Conservation (phyloP, 2,888 invertebrate species). For the Idaea straminata region DNA sequence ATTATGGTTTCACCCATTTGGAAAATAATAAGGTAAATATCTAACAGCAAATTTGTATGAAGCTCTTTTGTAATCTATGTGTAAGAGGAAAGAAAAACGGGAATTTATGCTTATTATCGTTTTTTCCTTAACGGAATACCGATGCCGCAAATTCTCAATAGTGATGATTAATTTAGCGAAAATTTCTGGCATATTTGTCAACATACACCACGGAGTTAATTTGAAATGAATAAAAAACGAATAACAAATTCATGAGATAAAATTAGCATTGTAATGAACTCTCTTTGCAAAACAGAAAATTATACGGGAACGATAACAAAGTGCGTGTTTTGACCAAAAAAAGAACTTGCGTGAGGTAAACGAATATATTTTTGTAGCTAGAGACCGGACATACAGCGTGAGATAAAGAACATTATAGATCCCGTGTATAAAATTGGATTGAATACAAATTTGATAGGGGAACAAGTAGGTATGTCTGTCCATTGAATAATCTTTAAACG, state of each 20-base stretch:
- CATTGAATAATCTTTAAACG: conserved; percentile 25
- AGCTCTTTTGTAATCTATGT: not conserved
- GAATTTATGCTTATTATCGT: not conserved
- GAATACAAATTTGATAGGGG: conserved; percentile 12
- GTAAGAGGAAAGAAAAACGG: not conserved
- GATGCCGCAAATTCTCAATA: not conserved
- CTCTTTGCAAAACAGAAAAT: conserved; percentile 8
- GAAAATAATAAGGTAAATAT: not conserved
- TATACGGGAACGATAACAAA: not conserved
- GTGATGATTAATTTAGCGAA: not conserved
- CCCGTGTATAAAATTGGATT: not conserved
- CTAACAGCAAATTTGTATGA: not conserved
- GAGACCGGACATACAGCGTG: not conserved
- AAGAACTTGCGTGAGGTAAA: not conserved
- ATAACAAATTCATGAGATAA: not conserved
- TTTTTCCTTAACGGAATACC: not conserved
- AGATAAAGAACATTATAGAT: not conserved
- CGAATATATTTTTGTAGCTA: not conserved
- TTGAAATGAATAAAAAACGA: not conserved
- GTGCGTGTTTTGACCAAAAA: not conserved
- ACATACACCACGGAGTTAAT: not conserved
- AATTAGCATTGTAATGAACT: conserved; percentile 9
- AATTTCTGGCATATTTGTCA: not conserved
- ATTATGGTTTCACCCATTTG: not conserved
- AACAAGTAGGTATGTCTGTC: conserved; percentile 9